phyloP scores from a whole-genome alignment of 2,113 vertebrate species.

The Tursiops truncatus region DNA sequence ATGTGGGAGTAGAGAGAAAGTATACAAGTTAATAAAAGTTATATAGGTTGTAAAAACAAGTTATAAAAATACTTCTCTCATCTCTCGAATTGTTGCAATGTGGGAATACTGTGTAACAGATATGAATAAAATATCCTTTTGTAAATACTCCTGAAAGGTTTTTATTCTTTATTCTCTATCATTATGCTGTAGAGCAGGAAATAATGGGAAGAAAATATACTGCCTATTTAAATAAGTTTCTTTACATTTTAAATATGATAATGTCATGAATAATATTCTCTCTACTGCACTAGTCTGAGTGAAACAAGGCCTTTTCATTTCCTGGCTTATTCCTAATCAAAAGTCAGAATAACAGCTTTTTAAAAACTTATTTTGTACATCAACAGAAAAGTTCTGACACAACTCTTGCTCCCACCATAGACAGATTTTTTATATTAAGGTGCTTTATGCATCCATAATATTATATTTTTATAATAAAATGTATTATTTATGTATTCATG shows the following conservation, averaged over 20 bases:
- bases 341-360: neutral
- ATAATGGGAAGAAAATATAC: neutral
- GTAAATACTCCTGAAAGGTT: neutral
- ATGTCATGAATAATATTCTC: neutral
- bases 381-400: neutral
- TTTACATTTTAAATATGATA: constrained; percentile 9
- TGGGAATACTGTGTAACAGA: neutral
- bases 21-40: neutral
- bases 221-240: neutral
- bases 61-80: neutral
- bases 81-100: neutral
- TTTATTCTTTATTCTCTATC: neutral
- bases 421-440: neutral
- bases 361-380: neutral
- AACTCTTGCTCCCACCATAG: neutral
- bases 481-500: neutral
- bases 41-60: neutral
- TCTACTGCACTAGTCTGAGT: neutral
- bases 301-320: neutral
- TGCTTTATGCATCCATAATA: neutral
- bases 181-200: neutral
- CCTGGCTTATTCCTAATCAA: neutral
- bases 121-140: neutral
- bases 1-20: neutral
- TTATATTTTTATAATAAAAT: neutral